Evolutionary conservation across 2,113 vertebrate genomes (phyloP).

Genomic region (Sinocyclocheilus maitianheensis): DNA sequence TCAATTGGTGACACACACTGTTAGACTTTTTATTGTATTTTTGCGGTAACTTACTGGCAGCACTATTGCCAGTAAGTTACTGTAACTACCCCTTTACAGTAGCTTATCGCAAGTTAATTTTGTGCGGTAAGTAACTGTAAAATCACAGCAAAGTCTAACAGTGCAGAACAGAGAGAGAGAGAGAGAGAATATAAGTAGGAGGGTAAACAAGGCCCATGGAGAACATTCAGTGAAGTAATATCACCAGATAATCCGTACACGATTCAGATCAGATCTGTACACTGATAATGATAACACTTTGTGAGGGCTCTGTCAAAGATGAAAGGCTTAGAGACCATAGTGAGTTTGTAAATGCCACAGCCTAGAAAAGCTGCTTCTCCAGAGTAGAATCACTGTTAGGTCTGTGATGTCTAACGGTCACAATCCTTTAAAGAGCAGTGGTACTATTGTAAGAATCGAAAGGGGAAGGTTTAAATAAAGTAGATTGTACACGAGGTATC

Average conservation of each 20-base stretch:
- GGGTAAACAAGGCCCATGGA: not conserved
- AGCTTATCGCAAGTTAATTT: too few species aligned
- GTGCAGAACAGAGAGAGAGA: not conserved
- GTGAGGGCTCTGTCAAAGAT: not conserved
- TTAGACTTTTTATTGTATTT: too few species aligned
- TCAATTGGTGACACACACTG: constrained; percentile 14
- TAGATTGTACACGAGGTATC: too few species aligned
- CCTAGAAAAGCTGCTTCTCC: not conserved
- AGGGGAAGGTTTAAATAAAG: too few species aligned
- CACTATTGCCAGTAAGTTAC: too few species aligned
- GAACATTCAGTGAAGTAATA: not conserved
- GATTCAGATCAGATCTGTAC: not conserved
- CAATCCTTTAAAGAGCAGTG: not conserved
- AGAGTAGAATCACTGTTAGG: constrained; percentile 2
- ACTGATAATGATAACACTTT: not conserved
- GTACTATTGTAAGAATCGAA: not conserved
- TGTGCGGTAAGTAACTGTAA: too few species aligned
- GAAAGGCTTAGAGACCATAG: not conserved
- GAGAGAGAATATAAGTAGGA: not conserved
- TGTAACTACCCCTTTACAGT: too few species aligned
- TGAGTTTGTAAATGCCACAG: not conserved
- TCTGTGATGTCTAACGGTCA: not conserved
- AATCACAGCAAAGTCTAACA: too few species aligned
- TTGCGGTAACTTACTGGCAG: too few species aligned
- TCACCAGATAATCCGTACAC: not conserved